Percentiles rank a stretch among this genome's conserved stretches.
phyloP scores from a whole-genome alignment of 2,113 vertebrate genomes.

The Candoia aspera region DNA sequence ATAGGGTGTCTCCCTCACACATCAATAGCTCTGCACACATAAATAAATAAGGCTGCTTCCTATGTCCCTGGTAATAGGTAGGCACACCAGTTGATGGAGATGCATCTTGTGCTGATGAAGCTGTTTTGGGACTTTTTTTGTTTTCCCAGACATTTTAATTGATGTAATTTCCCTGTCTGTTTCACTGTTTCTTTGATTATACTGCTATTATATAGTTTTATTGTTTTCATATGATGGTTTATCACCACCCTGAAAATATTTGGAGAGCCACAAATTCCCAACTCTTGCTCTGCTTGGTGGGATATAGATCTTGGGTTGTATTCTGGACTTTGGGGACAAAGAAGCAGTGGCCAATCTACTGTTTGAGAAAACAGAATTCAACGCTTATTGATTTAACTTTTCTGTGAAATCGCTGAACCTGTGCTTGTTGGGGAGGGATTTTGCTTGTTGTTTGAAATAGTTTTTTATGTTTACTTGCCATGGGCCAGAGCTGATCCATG shows the following conservation, averaged over 20 bases:
- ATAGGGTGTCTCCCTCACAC: background rate
- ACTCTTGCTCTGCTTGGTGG: background rate
- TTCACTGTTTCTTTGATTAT: background rate
- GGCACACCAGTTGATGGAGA: background rate
- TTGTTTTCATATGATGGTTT: background rate
- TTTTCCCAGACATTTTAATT: background rate
- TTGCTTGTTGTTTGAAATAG: background rate
- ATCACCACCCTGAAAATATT: background rate
- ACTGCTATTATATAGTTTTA: background rate
- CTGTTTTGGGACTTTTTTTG: background rate
- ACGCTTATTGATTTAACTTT: background rate
- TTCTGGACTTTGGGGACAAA: background rate
- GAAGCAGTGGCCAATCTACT: background rate
- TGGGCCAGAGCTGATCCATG: background rate
- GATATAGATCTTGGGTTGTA: background rate
- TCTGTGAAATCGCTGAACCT: background rate
- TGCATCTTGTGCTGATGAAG: background rate
- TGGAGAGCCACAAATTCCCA: background rate
- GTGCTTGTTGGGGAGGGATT: background rate
- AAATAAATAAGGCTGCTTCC: background rate
- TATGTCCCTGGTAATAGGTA: background rate
- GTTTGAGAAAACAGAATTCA: background rate
- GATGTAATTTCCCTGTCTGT: background rate
- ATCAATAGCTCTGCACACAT: background rate
- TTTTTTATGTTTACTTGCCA: background rate